A percentile compares a stretch with the other conserved stretches of the same genome.
phyloP scores from a whole-genome alignment of 2,113 vertebrate species.

The Euleptes europaea region DNA sequence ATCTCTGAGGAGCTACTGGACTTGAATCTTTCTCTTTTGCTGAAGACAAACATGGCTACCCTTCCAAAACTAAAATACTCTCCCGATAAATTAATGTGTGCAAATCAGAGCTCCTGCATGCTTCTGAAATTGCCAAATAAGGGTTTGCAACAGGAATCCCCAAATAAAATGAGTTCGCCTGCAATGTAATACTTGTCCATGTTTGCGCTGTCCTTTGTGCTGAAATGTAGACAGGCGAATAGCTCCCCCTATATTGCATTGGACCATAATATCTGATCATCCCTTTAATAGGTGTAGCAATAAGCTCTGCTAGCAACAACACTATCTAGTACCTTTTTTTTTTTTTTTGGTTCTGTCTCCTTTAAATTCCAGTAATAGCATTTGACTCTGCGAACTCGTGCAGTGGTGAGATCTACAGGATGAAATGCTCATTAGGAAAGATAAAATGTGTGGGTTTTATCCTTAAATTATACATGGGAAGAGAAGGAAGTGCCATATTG shows the following conservation, averaged over 20 bases:
- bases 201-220: constrained; percentile 5
- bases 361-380: neutral
- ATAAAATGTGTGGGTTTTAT: neutral
- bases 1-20: too few relatives aligned
- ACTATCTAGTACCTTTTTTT: neutral
- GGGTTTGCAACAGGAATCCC: neutral
- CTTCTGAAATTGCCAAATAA: too few relatives aligned
- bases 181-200: neutral
- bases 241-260: constrained; percentile 16
- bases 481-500: neutral
- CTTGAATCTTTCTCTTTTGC: too few relatives aligned
- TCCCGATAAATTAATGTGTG: neutral
- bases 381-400: constrained; percentile 9
- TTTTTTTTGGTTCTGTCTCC: neutral
- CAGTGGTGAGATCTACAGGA: neutral
- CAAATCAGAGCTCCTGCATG: neutral
- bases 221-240: neutral
- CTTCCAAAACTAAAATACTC: neutral
- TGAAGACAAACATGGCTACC: too few relatives aligned
- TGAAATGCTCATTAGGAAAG: neutral
- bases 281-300: neutral
- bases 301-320: neutral
- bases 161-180: neutral
- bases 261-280: neutral
- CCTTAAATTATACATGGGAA: neutral